These are phyloP conservation scores for Morpho deidamia DNA, from an alignment of 2,888 invertebrate species.

Conservation along the genomic window DNA sequence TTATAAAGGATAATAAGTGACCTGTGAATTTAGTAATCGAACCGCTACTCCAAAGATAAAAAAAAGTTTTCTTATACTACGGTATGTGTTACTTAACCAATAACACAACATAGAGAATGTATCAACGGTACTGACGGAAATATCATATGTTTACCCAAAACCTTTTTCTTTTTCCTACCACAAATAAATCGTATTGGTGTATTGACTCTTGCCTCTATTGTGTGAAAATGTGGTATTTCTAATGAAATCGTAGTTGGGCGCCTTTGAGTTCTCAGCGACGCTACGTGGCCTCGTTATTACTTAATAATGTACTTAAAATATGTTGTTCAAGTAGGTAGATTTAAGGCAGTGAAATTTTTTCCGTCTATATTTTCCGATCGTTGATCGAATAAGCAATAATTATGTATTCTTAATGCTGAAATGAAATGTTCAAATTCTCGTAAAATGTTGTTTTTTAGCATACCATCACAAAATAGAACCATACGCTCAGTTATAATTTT, in stretches of 20 bases:
- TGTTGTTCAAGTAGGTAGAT: background rate
- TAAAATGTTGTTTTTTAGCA: too few relatives aligned
- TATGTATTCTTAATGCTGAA: too few relatives aligned
- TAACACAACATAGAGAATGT: background rate
- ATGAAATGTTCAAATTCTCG: too few relatives aligned
- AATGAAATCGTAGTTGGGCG: background rate
- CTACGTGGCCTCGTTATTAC: background rate
- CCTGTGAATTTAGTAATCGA: too few relatives aligned
- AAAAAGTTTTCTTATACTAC: too few relatives aligned
- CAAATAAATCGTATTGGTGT: conserved; percentile 2
- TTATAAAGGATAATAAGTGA: too few relatives aligned
- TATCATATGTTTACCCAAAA: conserved; percentile 19
- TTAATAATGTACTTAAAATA: background rate
- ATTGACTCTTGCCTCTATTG: conserved; percentile 3
- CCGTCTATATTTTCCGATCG: too few relatives aligned
- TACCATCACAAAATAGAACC: too few relatives aligned
- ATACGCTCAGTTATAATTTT: too few relatives aligned
- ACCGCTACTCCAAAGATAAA: too few relatives aligned
- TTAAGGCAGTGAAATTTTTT: background rate
- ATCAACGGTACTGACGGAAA: conserved; percentile 25
- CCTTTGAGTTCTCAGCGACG: background rate
- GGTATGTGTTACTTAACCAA: background rate
- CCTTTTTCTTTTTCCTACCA: background rate
- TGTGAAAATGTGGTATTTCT: background rate
- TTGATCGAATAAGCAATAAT: too few relatives aligned